Base-by-base conservation (phyloP, 2,888 invertebrate species). In the Drosophila atripex region DNA sequence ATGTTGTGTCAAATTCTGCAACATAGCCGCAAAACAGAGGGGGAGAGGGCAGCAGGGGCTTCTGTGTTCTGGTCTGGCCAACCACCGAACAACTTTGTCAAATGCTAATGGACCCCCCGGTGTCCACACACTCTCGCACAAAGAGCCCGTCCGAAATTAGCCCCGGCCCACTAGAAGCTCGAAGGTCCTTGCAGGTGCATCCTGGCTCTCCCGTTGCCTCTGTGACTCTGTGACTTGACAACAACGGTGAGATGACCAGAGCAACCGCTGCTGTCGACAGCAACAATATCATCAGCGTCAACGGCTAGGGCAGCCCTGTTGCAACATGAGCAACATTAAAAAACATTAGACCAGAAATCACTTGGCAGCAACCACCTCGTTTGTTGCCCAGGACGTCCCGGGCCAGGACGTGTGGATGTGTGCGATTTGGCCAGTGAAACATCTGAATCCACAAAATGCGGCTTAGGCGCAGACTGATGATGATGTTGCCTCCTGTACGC, bases 271-370 rank as follows among this genome's bases (percentile, higher is more conserved):
- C 86, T 82, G 86, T 80, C 86, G 84, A 86, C 84, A 87, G 86
- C 86, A 84, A 84, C 83, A 87, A 87, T 85, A 87, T 86, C 83
- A 86, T 86, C 85, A 83, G 75, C 71, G 72, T 73, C 77, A 76
- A 47, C 77, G 73, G 63, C 73, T 71, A 53, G 54, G 59, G 32
- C 70, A 21, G 18, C 39, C 56, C 51, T 32, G 45, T 45, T 66
- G 88, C 83, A 86, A 87, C 89, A 87, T 86, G 88, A 86, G 85
- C 84, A 78, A 78, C 82, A 88, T 87, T 89, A 87, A 82, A 83
- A 86, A 89, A 84, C 87, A 88, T 88, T 82, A 88, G 84, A 86
- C 88, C 86, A 73, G 84, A 88, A 88, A 88, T 86, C 88, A 79
- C 87, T 87, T 82, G 79, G 85, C 85, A 53, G 63, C 70, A 75